Conservation (phyloP, 2,797 vertebrate species). For the Paguma larvata region DNA sequence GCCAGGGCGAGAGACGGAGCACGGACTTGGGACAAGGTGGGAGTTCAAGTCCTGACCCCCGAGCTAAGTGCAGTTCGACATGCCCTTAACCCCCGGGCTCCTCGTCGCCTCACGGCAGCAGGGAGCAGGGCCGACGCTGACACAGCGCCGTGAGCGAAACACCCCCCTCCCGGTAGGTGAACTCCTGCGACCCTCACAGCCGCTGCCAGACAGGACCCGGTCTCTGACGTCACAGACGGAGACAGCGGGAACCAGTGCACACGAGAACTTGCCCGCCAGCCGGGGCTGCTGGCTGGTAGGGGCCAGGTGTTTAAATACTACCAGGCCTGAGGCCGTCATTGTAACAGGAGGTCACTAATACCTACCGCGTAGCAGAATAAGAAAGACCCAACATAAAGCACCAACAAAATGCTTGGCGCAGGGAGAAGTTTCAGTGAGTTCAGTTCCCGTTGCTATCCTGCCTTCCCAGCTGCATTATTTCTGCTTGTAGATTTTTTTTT, state of each 20-base stretch:
- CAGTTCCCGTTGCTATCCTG: background rate
- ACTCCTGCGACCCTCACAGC: accelerated
- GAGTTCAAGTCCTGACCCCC: accelerated
- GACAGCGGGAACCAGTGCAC: background rate
- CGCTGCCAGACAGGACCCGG: accelerated
- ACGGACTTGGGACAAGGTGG: accelerated
- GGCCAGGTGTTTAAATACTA: background rate
- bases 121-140: accelerated
- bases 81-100: accelerated
- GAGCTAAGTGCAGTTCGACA: accelerated
- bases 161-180: accelerated
- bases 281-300: background rate
- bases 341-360: background rate
- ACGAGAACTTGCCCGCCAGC: background rate
- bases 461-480: background rate
- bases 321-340: too few species aligned
- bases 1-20: accelerated
- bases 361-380: background rate
- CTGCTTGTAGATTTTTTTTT: background rate
- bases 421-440: background rate
- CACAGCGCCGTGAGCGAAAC: accelerated
- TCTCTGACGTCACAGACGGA: accelerated
- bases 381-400: background rate
- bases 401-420: background rate
- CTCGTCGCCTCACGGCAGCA: accelerated